Base-by-base conservation (phyloP, 30 jellyfish, hydroid and myxozoan species). In the Aurelia sp. region DNA sequence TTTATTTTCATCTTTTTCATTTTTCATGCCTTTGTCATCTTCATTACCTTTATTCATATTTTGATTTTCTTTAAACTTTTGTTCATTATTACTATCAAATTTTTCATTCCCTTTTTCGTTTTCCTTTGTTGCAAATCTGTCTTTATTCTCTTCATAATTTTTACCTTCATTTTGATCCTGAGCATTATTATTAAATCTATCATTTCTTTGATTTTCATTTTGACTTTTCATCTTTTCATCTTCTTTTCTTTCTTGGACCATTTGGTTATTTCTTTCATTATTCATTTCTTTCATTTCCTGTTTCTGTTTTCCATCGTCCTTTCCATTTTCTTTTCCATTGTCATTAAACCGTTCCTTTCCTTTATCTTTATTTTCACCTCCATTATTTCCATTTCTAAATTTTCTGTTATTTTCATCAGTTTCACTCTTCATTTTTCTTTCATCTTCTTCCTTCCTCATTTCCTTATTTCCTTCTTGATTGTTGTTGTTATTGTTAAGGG, bases 381-480 rank as follows among this genome's bases (percentile, higher is more conserved):
- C 70, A 16, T 74, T 50, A 19, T 51, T 55, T 65, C 47, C 76
- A n/a, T 23, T 71, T 1, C 19, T 64, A 21, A 31, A 47, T n/a
- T 63, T 47, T 8, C 31, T 22, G 44, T 22, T 15, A 62, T 64
- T 66, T 48, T 73, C 88, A 4, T 78, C 66, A 11, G 55, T 76
- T 23, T 75, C 79, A 44, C 8, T 44, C 70, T 71, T 44, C 67
- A 33, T 67, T 55, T 71, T 60, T 62, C 64, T 73, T 50, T 64
- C 76, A 33, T 80, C 57, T 11, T 68, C 74, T 63, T 82, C 86
- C 17, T 82, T 30, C 21, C 41, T 61, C 19, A 35, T 47, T 47
- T 70, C 48, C 62, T 60, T 66, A 21, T 59, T 68, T 59, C 55
- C 88, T 9, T 76, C 61, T 19, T 13, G 71, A 35, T 62, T 74